Evolutionary conservation across 92 coral and sea anemone genomes (phyloP).

Genomic region (Porites lobata): DNA sequence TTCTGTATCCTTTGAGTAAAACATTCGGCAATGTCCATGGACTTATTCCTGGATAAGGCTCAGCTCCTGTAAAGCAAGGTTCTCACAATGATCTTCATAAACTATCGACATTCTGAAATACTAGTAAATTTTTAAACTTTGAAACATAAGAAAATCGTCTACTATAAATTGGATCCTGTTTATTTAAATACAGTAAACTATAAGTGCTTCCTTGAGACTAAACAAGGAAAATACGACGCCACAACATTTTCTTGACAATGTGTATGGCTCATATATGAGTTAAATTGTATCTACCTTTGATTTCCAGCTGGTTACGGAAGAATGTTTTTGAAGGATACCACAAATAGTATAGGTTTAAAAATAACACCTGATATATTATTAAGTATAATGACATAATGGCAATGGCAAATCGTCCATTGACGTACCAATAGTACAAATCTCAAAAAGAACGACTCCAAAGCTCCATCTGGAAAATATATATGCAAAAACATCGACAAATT

Average conservation of each 20-base stretch:
- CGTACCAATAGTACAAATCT: conserved; percentile 52
- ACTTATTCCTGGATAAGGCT: conserved; percentile 36
- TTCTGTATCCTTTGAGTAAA: conserved; percentile 38
- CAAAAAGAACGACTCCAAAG: conserved; percentile 41
- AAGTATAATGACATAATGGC: background rate
- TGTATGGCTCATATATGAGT: too few relatives aligned
- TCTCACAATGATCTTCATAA: background rate
- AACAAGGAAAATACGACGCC: too few relatives aligned
- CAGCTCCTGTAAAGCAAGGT: conserved; percentile 20
- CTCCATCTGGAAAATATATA: conserved; percentile 37
- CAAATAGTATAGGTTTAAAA: background rate
- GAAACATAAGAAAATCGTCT: too few relatives aligned
- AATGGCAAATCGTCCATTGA: background rate
- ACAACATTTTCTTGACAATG: too few relatives aligned
- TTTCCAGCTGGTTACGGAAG: too few relatives aligned
- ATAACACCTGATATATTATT: background rate
- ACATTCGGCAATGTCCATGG: conserved; percentile 25
- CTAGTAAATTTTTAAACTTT: too few relatives aligned
- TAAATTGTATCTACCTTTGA: too few relatives aligned
- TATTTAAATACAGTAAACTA: too few relatives aligned
- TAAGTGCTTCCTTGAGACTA: too few relatives aligned
- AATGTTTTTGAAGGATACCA: background rate
- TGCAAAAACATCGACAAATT: too few relatives aligned
- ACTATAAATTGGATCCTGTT: too few relatives aligned
- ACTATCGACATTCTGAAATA: too few relatives aligned